Base-by-base conservation (phyloP, 1,140 invertebrate species). In the Charaxes varanes region DNA sequence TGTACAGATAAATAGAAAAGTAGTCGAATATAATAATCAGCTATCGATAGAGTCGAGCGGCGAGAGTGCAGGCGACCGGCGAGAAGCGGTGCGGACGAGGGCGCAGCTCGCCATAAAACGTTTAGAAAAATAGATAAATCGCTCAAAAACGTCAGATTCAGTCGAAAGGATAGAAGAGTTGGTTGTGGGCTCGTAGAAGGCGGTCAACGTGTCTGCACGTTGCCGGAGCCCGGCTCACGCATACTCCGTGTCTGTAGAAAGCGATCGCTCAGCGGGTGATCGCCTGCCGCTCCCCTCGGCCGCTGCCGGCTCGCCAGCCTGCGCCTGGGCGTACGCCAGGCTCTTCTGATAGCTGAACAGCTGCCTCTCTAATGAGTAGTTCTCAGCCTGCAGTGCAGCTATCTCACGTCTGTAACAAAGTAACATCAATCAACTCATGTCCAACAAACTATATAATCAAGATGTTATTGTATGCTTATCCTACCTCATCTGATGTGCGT, bases 261-360 rank as follows among this genome's bases (percentile, higher is more conserved):
- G 72, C 63, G 88, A 71, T 62, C 90, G 70, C 83, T 89, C 86
- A 62, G 89, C 65, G 66, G 86, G 72, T 51, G 88, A 72, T 52
- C 85, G 65, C 47, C 82, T 63, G 62, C 82, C 54, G 53, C 70
- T 56, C 55, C 74, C 57, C 63, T 85, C 69, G 55, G 83, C 69
- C 33, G 80, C 73, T 36, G 74, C 78, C 56, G 80, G 59, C 46
- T 86, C 87, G 41, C 85, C 86, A 56, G 71, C 76, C 52, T 83
- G 86, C 62, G 87, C 86, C 82, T 91, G 91, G 3, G 90, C 90
- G 46, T 89, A 91, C n/a, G 93, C 92, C 18, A 95, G 88, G 56
- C 91, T 93, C 70, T 93, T 92, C 72, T 95, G 94, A 68, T 95
- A 95, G 67, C 91, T 93, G 85, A 95, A 93, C 19, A 96, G 73